Evolutionary conservation across 2,113 vertebrate genomes (phyloP).

Genomic region (Mormoops blainvillei): DNA sequence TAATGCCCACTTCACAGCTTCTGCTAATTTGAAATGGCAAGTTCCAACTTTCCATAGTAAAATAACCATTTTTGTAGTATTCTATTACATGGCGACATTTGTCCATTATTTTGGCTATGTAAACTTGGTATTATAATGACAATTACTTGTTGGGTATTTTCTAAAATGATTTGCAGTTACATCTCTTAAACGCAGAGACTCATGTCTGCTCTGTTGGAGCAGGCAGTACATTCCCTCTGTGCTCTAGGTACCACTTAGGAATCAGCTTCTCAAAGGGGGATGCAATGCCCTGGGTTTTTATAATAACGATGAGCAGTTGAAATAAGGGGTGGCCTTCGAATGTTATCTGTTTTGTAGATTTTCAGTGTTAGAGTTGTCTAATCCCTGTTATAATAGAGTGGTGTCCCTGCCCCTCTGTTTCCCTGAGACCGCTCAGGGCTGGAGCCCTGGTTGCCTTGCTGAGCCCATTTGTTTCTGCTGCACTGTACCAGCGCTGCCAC

Average conservation of each 20-base stretch:
- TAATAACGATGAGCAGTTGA: background rate
- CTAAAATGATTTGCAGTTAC: constrained; percentile 68
- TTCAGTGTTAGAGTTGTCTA: background rate
- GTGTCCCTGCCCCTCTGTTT: background rate
- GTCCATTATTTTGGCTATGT: constrained; percentile 66
- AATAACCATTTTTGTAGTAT: constrained; percentile 71
- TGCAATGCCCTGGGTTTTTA: background rate
- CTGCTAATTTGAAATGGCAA: constrained; percentile 86
- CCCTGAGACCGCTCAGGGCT: background rate
- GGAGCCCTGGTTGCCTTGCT: background rate
- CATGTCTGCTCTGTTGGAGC: background rate
- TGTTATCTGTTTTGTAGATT: background rate
- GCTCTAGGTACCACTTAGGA: background rate
- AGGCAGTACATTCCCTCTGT: background rate
- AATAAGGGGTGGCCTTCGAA: background rate
- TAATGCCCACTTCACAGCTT: constrained; percentile 85
- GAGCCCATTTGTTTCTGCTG: background rate
- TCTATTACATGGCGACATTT: constrained; percentile 70
- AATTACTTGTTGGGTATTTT: constrained; percentile 69
- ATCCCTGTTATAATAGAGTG: background rate
- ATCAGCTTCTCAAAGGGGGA: background rate
- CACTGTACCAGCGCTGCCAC: background rate
- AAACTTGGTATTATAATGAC: constrained; percentile 64
- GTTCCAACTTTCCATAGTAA: constrained; percentile 78
- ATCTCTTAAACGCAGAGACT: constrained; percentile 2